These are phyloP conservation scores for Pristionchus entomophagus DNA, from an alignment of 2,888 invertebrate genomes.

Conservation along the genomic window DNA sequence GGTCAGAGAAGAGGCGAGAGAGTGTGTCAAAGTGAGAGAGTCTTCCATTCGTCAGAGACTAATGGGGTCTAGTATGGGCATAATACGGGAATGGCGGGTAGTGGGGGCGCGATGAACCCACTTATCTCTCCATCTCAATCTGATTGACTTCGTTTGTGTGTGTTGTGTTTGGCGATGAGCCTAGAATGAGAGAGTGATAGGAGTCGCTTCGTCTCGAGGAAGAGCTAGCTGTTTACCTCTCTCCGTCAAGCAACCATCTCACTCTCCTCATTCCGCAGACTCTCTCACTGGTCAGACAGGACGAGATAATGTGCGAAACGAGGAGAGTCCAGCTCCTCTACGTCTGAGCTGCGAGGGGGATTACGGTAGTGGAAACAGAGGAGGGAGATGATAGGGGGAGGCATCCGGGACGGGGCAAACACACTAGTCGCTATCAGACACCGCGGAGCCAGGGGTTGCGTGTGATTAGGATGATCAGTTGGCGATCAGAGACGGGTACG, in stretches of 20 bases:
- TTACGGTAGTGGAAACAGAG: conserved; percentile 39
- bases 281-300: too few relatives aligned
- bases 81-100: background rate
- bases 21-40: background rate
- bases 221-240: conserved; percentile 21
- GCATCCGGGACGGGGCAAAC: conserved; percentile 30
- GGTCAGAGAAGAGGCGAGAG: background rate
- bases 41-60: background rate
- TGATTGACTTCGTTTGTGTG: background rate
- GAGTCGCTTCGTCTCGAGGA: background rate
- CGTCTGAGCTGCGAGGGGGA: background rate
- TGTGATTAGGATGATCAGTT: conserved; percentile 10
- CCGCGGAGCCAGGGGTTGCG: background rate
- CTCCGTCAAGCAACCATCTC: too few relatives aligned
- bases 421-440: background rate
- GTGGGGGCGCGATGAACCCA: background rate
- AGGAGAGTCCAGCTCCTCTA: too few relatives aligned
- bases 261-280: too few relatives aligned
- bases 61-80: background rate
- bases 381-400: background rate
- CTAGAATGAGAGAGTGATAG: conserved; percentile 10
- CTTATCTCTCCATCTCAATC: background rate
- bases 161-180: conserved; percentile 3
- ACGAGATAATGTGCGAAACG: too few relatives aligned
- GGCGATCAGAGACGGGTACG: background rate